Evolutionary conservation across 1,140 invertebrate genomes (phyloP).

Genomic region (Wiebesia pumilae): DNA sequence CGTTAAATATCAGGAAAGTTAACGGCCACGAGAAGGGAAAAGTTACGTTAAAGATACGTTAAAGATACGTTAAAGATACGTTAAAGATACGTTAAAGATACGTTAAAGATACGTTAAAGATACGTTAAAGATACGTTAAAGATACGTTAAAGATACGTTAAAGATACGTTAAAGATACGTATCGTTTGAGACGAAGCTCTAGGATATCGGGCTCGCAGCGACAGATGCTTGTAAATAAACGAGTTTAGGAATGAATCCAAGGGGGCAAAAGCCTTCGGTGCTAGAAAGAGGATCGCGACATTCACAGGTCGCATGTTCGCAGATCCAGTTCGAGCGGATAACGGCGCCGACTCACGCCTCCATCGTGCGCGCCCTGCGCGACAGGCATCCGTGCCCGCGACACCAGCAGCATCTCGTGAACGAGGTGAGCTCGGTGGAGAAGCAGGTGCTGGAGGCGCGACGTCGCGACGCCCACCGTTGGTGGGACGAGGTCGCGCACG

Average conservation of each 20-base stretch:
- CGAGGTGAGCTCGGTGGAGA: conserved; percentile 49
- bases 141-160: no score
- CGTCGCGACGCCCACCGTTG: conserved; percentile 61
- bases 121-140: no score
- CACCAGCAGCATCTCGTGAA: conserved; percentile 57
- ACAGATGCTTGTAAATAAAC: not conserved
- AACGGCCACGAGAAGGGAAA: no score
- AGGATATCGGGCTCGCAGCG: not conserved
- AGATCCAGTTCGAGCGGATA: conserved; percentile 73
- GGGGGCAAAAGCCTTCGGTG: not conserved
- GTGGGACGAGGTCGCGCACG: conserved; percentile 62
- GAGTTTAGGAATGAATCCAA: not conserved
- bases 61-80: no score
- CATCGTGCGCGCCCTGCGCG: conserved; percentile 53
- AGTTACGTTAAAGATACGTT: no score
- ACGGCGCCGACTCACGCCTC: conserved; percentile 75
- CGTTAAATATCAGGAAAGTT: no score
- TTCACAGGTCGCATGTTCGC: not conserved
- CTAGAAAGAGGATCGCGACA: not conserved
- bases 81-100: no score
- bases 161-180: no score
- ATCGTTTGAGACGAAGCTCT: no score
- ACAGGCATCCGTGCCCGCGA: conserved; percentile 60
- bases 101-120: no score
- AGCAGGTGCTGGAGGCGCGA: conserved; percentile 58